Base-by-base conservation (phyloP, 2,888 invertebrate species). In the Caenorhabditis becei region DNA sequence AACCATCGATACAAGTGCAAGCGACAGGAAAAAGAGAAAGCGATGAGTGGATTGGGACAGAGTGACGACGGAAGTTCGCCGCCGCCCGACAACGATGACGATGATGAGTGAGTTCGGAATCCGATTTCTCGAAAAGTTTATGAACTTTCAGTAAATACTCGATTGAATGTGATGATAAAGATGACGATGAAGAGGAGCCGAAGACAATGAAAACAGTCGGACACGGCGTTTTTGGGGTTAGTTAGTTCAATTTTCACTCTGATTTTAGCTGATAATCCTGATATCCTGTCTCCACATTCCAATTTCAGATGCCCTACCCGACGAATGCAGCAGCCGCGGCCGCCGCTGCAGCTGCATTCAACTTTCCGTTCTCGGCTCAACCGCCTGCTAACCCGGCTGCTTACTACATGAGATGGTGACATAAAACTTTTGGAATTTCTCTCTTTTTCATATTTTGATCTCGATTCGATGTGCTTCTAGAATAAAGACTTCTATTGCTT, bases 1-100 rank as follows among this genome's bases (percentile, higher is more conserved):
- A 87, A 87, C 69, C 85, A 85, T 53, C 82, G 87, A n/a, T 87
- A 87, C 79, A 87, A 87, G 65, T 83, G 84, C 58, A 87, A 87
- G 54, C 54, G 87, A 1, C 86, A 86, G 63, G 86, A 86, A 49
- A 86, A 86, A 51, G 86, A 86, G 56, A 83, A 84, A 53, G 84
- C 83, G 35, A 86, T 86, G 86, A 85, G 83, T 32, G 86, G 83
- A 1, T 37, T 80, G 3, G 77, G 80, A 32, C 75, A 78, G 11
- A 69, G 82, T 23, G 82, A 84, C 20, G 82, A 78, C 28, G 71
- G 74, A 51, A 77, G 63, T 23, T 74, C 82, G 0, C 78, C 81
- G 10, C 65, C 66, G 24, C 71, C 77, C 1, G 70, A 65, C 8
- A 69, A 74, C 41, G 82, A 80, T 14, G 84, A 82, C 10, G 84